A percentile compares a stretch with the other conserved stretches of the same genome.
Conservation (phyloP, 2,888 invertebrate species). For the Eueremaeus valkanovi region DNA sequence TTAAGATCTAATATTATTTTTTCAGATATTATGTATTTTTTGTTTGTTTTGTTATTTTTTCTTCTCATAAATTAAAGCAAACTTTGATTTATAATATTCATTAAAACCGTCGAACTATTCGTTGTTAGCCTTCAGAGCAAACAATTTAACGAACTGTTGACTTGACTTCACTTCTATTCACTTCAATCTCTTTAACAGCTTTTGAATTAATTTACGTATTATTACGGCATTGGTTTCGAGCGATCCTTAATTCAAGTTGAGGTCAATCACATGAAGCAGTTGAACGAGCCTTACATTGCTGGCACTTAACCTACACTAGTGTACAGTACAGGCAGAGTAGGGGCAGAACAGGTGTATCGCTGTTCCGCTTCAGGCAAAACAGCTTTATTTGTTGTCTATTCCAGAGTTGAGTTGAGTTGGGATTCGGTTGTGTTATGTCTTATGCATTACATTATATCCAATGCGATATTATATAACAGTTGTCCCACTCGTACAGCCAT, state of each 20-base stretch:
- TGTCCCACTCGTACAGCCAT: neutral
- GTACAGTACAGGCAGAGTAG: too few relatives aligned
- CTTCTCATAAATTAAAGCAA: neutral
- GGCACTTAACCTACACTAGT: conserved; percentile 3
- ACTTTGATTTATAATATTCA: neutral
- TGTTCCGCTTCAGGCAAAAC: conserved; percentile 25
- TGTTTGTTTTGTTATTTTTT: neutral
- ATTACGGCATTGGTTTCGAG: neutral
- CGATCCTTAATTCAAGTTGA: neutral
- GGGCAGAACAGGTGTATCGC: conserved; percentile 23
- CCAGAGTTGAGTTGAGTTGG: too few relatives aligned
- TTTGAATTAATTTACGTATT: neutral
- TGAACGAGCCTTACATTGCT: neutral
- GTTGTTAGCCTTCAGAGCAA: neutral
- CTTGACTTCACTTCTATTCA: neutral
- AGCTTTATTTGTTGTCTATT: conserved; percentile 4
- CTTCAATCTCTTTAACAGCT: too few relatives aligned
- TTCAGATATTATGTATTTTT: neutral
- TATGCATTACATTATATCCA: conserved; percentile 1
- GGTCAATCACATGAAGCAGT: conserved; percentile 13
- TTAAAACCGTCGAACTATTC: neutral
- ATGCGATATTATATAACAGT: too few relatives aligned
- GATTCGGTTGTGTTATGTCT: conserved; percentile 10
- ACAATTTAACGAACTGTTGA: neutral
- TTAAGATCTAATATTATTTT: neutral